Evolutionary conservation across 2,797 vertebrate genomes (phyloP).

Genomic region (Danio jaintianensis): DNA sequence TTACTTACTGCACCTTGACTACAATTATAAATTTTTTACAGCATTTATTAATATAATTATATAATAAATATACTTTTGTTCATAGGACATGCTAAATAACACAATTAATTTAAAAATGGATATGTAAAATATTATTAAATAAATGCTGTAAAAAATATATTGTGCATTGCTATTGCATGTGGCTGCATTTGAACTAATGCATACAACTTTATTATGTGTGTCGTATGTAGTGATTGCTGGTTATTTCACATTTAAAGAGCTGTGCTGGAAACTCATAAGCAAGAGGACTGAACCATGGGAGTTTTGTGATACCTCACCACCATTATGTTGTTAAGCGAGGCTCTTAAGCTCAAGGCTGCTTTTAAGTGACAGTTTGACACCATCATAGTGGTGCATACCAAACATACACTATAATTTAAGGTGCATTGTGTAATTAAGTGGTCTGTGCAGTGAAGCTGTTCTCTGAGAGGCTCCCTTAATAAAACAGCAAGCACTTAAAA

Average conservation of each 20-base stretch:
- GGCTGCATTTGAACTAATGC: background rate
- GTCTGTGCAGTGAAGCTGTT: constrained; percentile 37
- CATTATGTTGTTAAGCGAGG: background rate
- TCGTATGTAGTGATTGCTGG: background rate
- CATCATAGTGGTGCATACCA: background rate
- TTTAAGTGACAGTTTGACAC: background rate
- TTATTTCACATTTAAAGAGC: background rate
- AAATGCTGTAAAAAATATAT: background rate
- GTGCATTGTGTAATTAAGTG: constrained; percentile 23
- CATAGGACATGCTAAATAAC: background rate
- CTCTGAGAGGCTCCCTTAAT: constrained; percentile 13
- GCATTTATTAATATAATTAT: background rate
- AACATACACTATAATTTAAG: constrained; percentile 10
- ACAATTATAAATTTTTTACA: background rate
- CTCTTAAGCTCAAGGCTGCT: background rate
- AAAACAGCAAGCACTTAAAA: constrained; percentile 3
- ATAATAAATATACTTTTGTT: background rate
- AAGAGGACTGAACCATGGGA: background rate
- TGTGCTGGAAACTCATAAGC: background rate
- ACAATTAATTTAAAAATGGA: background rate
- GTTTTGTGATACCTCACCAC: background rate
- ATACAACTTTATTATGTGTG: background rate
- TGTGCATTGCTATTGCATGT: background rate
- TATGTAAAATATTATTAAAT: background rate
- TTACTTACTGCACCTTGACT: no score